Conservation (phyloP, 92 coral and sea anemone species). For the Epizoanthus scotinus region DNA sequence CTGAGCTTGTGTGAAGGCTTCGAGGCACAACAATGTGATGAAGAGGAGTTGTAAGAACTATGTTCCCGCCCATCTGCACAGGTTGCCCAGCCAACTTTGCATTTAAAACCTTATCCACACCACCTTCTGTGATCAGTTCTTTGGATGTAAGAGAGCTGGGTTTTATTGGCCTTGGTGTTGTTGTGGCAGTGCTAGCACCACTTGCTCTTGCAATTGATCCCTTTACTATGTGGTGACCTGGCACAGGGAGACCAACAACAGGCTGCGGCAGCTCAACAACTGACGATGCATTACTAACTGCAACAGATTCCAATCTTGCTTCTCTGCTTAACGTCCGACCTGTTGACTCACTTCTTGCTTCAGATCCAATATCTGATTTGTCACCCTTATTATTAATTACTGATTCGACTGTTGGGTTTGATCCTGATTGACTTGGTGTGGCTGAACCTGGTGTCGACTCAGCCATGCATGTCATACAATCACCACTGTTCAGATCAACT, state of each 20-base stretch:
- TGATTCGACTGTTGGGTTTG: too few species aligned
- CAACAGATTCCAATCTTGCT: neutral
- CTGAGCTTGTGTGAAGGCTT: neutral
- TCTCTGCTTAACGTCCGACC: neutral
- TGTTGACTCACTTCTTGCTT: too few species aligned
- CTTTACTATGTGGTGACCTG: neutral
- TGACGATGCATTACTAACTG: neutral
- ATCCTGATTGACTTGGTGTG: too few species aligned
- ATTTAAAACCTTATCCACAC: neutral
- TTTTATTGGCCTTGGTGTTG: neutral
- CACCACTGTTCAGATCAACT: too few species aligned
- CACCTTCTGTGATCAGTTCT: neutral
- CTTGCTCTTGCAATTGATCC: neutral
- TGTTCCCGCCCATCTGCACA: neutral
- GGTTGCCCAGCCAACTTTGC: neutral
- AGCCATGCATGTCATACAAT: too few species aligned
- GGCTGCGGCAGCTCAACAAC: neutral
- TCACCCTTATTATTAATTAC: too few species aligned
- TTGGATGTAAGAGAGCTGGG: neutral
- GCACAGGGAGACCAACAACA: neutral
- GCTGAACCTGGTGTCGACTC: too few species aligned
- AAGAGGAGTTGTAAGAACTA: neutral
- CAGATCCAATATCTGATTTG: too few species aligned
- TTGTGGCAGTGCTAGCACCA: neutral
- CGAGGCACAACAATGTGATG: neutral